These are phyloP conservation scores for Python bivittatus DNA, from an alignment of 2,113 vertebrate genomes.

Conservation along the genomic window DNA sequence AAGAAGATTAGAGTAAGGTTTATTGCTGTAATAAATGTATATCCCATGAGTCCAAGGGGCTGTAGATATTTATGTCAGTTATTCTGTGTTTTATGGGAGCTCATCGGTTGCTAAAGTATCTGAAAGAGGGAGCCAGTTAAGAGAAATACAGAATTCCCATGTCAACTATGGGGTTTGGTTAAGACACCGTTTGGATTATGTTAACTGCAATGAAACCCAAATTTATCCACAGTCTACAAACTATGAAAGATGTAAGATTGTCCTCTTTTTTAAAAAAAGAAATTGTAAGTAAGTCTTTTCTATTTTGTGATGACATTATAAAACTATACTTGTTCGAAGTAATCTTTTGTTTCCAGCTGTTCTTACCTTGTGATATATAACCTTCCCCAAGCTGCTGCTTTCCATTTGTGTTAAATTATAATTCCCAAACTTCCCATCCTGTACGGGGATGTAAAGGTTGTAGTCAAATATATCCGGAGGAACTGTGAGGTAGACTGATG, in stretches of 20 bases:
- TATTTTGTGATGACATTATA: conserved; percentile 55
- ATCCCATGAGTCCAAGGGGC: neutral
- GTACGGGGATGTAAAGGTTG: neutral
- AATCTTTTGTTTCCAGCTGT: conserved; percentile 26
- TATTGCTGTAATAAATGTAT: no score
- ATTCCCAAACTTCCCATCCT: neutral
- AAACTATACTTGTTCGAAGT: neutral
- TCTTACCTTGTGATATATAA: neutral
- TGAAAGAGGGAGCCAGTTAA: neutral
- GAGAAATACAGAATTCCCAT: neutral
- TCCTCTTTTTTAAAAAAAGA: neutral
- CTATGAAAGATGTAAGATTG: neutral
- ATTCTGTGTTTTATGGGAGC: neutral
- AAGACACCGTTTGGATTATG: neutral
- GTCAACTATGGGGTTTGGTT: neutral
- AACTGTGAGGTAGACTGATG: neutral
- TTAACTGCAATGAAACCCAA: neutral
- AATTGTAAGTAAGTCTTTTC: conserved; percentile 49
- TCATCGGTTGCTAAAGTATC: neutral
- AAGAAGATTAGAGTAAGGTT: neutral
- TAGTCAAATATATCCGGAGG: neutral
- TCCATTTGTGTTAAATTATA: neutral
- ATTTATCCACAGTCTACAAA: neutral
- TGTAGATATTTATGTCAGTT: neutral
- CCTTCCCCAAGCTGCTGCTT: neutral